Evolutionary conservation across 2,113 vertebrate genomes (phyloP).

Genomic region (Neolamprologus sp.): DNA sequence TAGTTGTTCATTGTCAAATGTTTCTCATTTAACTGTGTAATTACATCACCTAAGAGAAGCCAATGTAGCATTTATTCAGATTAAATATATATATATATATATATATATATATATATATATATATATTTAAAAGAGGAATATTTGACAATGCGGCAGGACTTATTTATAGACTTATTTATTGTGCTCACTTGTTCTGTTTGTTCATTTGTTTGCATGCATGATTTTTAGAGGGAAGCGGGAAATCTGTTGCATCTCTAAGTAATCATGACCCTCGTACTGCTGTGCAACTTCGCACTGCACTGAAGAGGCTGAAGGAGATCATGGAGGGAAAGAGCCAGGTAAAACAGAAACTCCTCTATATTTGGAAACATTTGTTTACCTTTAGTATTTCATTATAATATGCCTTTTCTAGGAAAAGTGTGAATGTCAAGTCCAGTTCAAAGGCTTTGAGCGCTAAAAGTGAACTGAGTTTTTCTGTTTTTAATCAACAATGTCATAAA

Average conservation of each 20-base stretch:
- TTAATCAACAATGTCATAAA: neutral
- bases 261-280: slow-evolving; percentile 95
- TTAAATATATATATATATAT: neutral
- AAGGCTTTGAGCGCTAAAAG: neutral
- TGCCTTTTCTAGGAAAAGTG: neutral
- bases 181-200: neutral
- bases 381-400: neutral
- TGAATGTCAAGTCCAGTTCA: neutral
- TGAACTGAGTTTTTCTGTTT: neutral
- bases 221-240: slow-evolving; percentile 83
- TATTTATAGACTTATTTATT: neutral
- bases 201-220: neutral
- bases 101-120: neutral
- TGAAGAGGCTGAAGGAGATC: slow-evolving; percentile 96
- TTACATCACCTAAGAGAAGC: neutral
- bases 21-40: neutral
- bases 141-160: neutral
- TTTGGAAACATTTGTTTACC: neutral
- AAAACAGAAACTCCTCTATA: too few species aligned
- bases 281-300: slow-evolving; percentile 91
- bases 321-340: slow-evolving; percentile 99
- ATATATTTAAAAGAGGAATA: neutral
- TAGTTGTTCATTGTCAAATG: neutral
- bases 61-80: neutral
- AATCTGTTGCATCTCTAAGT: slow-evolving; percentile 80